A percentile compares a stretch with the other conserved stretches of the same genome.
These are phyloP conservation scores for Diloba caeruleocephala DNA, from an alignment of 2,888 invertebrate species.

Conservation along the genomic window DNA sequence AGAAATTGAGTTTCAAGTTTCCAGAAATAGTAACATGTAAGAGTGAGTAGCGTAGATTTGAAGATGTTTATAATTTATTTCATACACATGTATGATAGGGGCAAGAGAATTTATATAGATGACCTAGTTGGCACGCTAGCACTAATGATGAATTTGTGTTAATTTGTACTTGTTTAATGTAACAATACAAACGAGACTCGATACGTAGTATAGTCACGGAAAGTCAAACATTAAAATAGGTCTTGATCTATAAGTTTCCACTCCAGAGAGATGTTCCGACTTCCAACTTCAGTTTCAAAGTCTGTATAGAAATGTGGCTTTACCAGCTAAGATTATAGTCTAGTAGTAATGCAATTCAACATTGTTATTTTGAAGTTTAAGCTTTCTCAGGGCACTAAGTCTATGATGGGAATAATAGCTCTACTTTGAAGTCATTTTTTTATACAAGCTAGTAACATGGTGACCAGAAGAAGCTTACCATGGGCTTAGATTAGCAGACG, in stretches of 20 bases:
- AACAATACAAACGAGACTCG: too few relatives aligned
- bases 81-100: not conserved
- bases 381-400: too few relatives aligned
- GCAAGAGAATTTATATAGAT: constrained; percentile 3
- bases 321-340: constrained; percentile 31
- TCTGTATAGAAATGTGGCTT: constrained; percentile 34
- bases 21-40: constrained; percentile 20
- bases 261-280: constrained; percentile 23
- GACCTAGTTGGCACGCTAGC: constrained; percentile 19
- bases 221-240: constrained; percentile 24
- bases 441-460: too few relatives aligned
- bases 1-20: constrained; percentile 38
- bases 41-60: constrained; percentile 52
- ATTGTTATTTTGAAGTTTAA: too few relatives aligned
- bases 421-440: too few relatives aligned
- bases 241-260: constrained; percentile 41
- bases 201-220: too few relatives aligned
- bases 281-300: constrained; percentile 25
- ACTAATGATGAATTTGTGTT: constrained; percentile 18
- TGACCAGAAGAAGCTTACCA: too few relatives aligned
- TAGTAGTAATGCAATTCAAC: too few relatives aligned
- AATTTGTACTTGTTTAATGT: constrained; percentile 26
- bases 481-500: too few relatives aligned
- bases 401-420: too few relatives aligned
- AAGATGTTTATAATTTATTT: constrained; percentile 30